Evolutionary conservation across 2,113 vertebrate genomes (phyloP).

Genomic region (Acinonyx jubatus): DNA sequence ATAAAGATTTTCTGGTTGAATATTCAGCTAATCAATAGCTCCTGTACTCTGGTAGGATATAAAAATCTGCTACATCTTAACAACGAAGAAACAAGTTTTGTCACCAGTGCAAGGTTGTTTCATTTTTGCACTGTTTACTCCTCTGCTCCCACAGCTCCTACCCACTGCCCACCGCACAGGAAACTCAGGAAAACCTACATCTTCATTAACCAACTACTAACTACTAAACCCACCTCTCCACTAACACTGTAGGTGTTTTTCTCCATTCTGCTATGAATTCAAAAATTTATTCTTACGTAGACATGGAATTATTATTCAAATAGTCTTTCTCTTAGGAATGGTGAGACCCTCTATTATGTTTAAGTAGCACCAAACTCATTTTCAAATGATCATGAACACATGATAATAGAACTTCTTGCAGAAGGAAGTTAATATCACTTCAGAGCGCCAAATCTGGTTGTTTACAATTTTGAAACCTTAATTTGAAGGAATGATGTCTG

Average conservation of each 20-base stretch:
- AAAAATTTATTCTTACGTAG: slow-evolving; percentile 10
- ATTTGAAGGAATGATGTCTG: slow-evolving; percentile 15
- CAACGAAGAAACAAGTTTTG: slow-evolving; percentile 42
- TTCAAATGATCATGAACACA: background rate
- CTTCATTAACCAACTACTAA: background rate
- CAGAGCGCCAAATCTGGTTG: slow-evolving; percentile 35
- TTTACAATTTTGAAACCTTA: background rate
- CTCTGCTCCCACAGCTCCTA: background rate
- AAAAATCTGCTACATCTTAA: slow-evolving; percentile 64
- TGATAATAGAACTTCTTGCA: background rate
- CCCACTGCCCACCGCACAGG: accelerated
- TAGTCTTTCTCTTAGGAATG: background rate
- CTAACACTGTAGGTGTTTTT: background rate
- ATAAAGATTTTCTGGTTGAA: slow-evolving; percentile 60
- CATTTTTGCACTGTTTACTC: slow-evolving; percentile 50
- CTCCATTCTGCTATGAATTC: background rate
- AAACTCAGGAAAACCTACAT: background rate
- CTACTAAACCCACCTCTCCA: background rate
- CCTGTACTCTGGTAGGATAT: slow-evolving; percentile 52
- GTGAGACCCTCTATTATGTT: background rate
- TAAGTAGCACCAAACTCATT: slow-evolving; percentile 17
- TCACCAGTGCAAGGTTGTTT: background rate
- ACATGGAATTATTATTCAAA: background rate
- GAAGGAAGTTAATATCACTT: slow-evolving; percentile 18
- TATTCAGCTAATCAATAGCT: slow-evolving; percentile 74